phyloP scores from a whole-genome alignment of 1,140 invertebrate genomes.

The Drosophila nigrodunni region DNA sequence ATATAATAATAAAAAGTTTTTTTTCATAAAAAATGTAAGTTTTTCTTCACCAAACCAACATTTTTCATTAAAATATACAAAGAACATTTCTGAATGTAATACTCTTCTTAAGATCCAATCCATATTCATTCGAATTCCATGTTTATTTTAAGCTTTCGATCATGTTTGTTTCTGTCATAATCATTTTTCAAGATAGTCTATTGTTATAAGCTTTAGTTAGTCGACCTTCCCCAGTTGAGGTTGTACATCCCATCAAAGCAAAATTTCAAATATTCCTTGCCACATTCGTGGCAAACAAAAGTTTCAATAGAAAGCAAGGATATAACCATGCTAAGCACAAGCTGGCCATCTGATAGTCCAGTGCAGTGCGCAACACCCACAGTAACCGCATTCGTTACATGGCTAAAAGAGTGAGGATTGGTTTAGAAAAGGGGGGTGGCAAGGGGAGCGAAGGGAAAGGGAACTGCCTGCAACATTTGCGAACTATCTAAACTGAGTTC shows the following conservation, averaged over 20 bases:
- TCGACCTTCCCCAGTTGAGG: neutral
- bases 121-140: too few relatives aligned
- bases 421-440: too few relatives aligned
- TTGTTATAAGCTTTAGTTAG: neutral
- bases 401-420: conserved; percentile 13
- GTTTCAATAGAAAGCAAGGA: conserved; percentile 80
- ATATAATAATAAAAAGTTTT: too few relatives aligned
- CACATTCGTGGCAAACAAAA: conserved; percentile 72
- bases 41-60: too few relatives aligned
- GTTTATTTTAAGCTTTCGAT: too few relatives aligned
- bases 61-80: too few relatives aligned
- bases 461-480: conserved; percentile 60
- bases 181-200: too few relatives aligned
- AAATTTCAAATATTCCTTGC: conserved; percentile 77
- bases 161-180: too few relatives aligned
- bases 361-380: conserved; percentile 67
- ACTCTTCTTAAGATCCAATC: too few relatives aligned
- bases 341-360: conserved; percentile 19
- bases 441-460: neutral
- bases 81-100: too few relatives aligned
- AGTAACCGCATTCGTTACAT: conserved; percentile 74
- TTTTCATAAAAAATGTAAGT: too few relatives aligned
- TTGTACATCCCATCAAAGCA: neutral
- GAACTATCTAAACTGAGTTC: conserved; percentile 79
- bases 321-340: conserved; percentile 61